These are phyloP conservation scores for Brevimyrus niger DNA, from an alignment of 2,113 vertebrate genomes.

Conservation along the genomic window DNA sequence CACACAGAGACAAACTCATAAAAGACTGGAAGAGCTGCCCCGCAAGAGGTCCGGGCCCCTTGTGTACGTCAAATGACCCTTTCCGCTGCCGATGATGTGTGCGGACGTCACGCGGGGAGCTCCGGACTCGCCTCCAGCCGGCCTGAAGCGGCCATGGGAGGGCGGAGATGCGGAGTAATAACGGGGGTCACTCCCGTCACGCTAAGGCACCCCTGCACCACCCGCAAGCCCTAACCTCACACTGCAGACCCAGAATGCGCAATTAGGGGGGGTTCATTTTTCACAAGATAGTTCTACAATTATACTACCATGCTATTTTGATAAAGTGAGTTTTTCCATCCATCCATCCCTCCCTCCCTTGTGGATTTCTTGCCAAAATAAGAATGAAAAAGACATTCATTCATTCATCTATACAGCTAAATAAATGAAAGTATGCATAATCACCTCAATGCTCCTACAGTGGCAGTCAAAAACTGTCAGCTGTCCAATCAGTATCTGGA, in stretches of 20 bases:
- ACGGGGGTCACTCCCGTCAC: not conserved
- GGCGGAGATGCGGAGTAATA: not conserved
- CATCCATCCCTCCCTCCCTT: not conserved
- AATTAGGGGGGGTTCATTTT: not conserved
- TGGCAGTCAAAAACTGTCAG: not conserved
- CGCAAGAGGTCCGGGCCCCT: not conserved
- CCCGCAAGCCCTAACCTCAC: not conserved
- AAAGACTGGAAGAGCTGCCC: not conserved
- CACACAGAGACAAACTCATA: not conserved
- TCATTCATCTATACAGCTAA: not conserved
- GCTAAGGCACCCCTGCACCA: not conserved
- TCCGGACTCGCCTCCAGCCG: not conserved
- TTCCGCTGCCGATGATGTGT: not conserved
- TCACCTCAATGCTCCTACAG: not conserved
- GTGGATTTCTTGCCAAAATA: not conserved
- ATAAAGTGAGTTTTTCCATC: not conserved
- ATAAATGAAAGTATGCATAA: not conserved
- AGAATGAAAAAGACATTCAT: not conserved
- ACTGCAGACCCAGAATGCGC: not conserved
- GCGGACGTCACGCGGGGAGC: not conserved
- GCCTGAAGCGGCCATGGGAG: not conserved
- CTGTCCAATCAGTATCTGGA: not conserved
- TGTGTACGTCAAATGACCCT: not conserved
- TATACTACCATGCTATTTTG: not conserved
- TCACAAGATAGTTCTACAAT: not conserved